Evolutionary conservation across 1,140 invertebrate species (phyloP), one percentile per base, ranked within the genome.

Genomic region (Orchesella cincta): DNA sequence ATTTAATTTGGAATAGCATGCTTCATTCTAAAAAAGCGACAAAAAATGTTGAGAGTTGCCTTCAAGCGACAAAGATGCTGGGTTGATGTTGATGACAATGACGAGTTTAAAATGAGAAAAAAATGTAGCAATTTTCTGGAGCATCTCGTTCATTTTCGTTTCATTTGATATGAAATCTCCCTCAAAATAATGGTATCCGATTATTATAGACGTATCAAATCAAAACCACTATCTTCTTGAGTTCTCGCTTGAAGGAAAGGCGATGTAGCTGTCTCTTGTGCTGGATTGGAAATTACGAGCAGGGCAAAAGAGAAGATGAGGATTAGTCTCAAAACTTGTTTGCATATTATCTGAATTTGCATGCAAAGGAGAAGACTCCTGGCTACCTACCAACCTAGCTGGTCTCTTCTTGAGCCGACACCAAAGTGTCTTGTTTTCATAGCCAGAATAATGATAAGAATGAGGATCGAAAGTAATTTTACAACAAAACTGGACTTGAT

Each of bases 321-420:
- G n/a, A n/a, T n/a, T n/a, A n/a, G n/a, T n/a, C n/a, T n/a, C 29
- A 67, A 33, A 67, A 67, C 62, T 67, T 67, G 62, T 67, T 67
- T 67, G 62, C 62, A 33, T 33, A 31, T 57, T 57, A 57, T 57
- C 52, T 57, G 52, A 67, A 67, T 67, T 67, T 67, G 62, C 62
- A 67, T 67, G 29, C 31, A 5, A n/a, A 57, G 18, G 39, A 57
- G 14, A 5, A n/a, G 54, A 26, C 54, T 57, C 12, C 5, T 57
- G 54, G 23, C 39, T 57, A 57, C 54, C 23, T 14, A 26, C 5
- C 12, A 16, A 57, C 12, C 23, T 57, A 57, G 54, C 54, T 57
- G 54, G 23, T 57, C 54, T 57, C 26, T 23, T 14, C 12, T 26
- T 23, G 54, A 57, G 26, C n/a, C 14, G n/a, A 14, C 14, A 57